A percentile compares a stretch with the other conserved stretches of the same genome.
These are phyloP conservation scores for Dendrolimus kikuchii DNA, from an alignment of 1,140 invertebrate genomes.

Conservation along the genomic window DNA sequence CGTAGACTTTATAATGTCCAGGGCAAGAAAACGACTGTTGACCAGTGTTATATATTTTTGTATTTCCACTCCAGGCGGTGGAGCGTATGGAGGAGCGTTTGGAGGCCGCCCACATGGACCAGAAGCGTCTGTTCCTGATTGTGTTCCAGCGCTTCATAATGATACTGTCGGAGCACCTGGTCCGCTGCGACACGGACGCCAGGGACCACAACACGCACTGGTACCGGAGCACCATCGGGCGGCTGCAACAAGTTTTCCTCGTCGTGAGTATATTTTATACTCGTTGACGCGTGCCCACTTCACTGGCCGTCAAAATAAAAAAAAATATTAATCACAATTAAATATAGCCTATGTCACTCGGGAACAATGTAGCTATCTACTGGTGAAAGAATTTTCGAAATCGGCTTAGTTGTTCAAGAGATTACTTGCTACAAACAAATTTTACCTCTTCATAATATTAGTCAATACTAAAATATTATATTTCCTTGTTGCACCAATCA, in stretches of 20 bases:
- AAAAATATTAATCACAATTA: too few relatives aligned
- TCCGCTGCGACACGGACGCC: constrained; percentile 93
- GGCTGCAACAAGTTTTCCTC: constrained; percentile 96
- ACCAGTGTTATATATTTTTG: constrained; percentile 15
- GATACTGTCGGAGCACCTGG: constrained; percentile 97
- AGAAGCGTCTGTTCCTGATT: constrained; percentile 97
- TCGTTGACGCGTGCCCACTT: too few relatives aligned
- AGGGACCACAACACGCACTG: constrained; percentile 95
- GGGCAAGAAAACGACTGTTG: too few relatives aligned
- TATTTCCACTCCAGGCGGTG: constrained; percentile 74
- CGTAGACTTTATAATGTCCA: too few relatives aligned
- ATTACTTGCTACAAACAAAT: too few relatives aligned
- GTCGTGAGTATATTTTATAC: constrained; percentile 79
- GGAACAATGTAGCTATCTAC: too few relatives aligned
- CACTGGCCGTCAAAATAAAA: too few relatives aligned
- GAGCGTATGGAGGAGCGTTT: constrained; percentile 97
- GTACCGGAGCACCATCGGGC: constrained; percentile 96
- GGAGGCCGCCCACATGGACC: constrained; percentile 95
- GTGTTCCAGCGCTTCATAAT: constrained; percentile 99
- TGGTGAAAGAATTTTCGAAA: too few relatives aligned
- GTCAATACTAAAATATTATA: too few relatives aligned
- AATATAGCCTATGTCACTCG: background rate
- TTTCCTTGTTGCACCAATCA: too few relatives aligned
- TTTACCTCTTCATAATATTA: too few relatives aligned
- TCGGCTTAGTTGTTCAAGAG: too few relatives aligned